Conservation (phyloP, 2,113 vertebrate species). For the Larimichthys crocea region DNA sequence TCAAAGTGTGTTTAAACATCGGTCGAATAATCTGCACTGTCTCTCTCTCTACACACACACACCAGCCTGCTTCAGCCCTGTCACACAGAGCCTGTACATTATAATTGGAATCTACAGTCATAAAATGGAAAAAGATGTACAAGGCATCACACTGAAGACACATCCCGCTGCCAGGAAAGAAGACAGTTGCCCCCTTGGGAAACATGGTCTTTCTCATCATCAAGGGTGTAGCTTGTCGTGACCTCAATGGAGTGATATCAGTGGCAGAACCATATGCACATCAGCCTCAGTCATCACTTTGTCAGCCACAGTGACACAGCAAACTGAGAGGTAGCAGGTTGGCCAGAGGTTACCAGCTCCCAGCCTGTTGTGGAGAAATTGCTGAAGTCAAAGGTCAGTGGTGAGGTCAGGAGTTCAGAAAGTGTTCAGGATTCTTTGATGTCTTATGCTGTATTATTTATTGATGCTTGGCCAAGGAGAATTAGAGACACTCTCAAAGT, state of each 20-base stretch:
- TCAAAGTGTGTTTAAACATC: slow-evolving; percentile 4
- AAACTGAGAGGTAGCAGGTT: slow-evolving; percentile 18
- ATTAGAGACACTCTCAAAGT: too few species aligned
- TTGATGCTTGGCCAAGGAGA: too few species aligned
- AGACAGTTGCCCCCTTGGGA: slow-evolving; percentile 41
- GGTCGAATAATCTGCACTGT: not conserved
- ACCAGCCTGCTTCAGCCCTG: not conserved
- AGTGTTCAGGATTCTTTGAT: too few species aligned
- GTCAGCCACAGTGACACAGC: slow-evolving; percentile 54
- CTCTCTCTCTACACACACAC: not conserved
- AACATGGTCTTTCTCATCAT: slow-evolving; percentile 44
- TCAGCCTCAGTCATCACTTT: slow-evolving; percentile 45
- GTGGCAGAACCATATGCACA: not conserved
- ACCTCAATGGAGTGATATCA: slow-evolving; percentile 64
- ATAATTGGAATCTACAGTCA: slow-evolving; percentile 35
- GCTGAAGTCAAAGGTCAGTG: too few species aligned
- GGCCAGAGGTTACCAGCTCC: not conserved
- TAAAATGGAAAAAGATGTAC: slow-evolving; percentile 7
- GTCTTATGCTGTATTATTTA: too few species aligned
- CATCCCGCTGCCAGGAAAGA: slow-evolving; percentile 25
- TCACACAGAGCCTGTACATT: slow-evolving; percentile 8
- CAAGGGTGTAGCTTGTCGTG: slow-evolving; percentile 28
- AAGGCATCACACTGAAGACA: slow-evolving; percentile 21
- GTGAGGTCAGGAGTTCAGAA: too few species aligned
- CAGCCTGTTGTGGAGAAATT: not conserved